phyloP scores from a whole-genome alignment of 92 coral and sea anemone genomes.

The Montipora capitata region DNA sequence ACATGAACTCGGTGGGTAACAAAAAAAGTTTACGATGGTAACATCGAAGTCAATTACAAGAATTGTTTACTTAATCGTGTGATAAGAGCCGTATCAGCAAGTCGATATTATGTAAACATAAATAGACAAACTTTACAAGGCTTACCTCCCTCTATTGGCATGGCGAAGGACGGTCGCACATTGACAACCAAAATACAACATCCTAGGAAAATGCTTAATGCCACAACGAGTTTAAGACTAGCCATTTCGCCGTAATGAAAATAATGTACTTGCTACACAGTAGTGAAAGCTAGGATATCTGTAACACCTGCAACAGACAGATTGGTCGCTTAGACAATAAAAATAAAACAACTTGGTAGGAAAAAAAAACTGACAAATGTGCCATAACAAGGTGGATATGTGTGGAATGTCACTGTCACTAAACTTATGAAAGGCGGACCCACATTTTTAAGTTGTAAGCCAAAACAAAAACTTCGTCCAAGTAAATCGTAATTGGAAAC shows the following conservation, averaged over 20 bases:
- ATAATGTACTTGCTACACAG: not conserved
- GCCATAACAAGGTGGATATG: not conserved
- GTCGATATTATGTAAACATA: constrained; percentile 1
- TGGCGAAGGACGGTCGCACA: constrained; percentile 45
- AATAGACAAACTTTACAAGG: not conserved
- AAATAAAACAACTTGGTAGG: not conserved
- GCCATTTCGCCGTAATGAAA: not conserved
- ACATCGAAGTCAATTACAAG: not conserved
- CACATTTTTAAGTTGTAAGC: not conserved
- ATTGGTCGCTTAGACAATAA: not conserved
- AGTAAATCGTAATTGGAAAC: constrained; percentile 9
- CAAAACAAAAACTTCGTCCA: constrained; percentile 4
- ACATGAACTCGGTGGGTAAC: not conserved
- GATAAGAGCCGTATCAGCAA: not conserved
- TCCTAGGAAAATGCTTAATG: constrained; percentile 24
- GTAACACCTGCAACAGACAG: constrained; percentile 21
- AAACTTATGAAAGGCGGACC: not conserved
- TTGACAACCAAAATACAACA: constrained; percentile 25
- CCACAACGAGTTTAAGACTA: constrained; percentile 17
- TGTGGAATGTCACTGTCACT: not conserved
- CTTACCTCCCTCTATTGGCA: constrained; percentile 61
- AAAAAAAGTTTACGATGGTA: not conserved
- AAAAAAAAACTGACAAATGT: not conserved
- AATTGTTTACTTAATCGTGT: not conserved
- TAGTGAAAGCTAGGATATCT: not conserved